Base-by-base conservation (phyloP, 2,888 invertebrate species). In the Drosophila rellima region DNA sequence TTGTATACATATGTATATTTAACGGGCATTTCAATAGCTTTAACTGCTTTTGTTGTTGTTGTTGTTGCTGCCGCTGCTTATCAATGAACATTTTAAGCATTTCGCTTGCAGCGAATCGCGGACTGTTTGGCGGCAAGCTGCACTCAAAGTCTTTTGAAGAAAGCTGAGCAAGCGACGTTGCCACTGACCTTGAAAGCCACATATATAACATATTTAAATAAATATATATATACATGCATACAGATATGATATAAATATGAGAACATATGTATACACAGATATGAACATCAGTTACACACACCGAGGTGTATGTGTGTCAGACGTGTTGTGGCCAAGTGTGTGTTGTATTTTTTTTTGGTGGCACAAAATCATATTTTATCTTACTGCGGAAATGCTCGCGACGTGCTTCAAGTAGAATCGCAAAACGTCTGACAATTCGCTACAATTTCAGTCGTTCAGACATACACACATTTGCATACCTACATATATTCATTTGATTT, bases 341-440 rank as follows among this genome's bases (percentile, higher is more conserved):
- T 71, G 55, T 67, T 70, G 64, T 55, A 35, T 60, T 66, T 66
- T 77, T 70, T 66, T 77, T 70, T 69, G 65, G 63, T 73, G 70
- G 61, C 65, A 71, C 51, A 62, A 79, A 72, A 79, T 85, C 74
- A 88, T 82, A 73, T 82, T 85, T 82, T 88, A 74, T 85, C 74
- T 71, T 70, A 88, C 89, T 90, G 57, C 85, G 90, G 85, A 86
- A 89, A 86, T 80, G 88, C 78, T 69, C 50, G 78, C 80, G 80
- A 86, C 90, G 85, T 86, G 85, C 88, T 70, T 68, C 54, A 63
- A 69, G 68, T 40, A 59, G 64, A 62, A 81, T 64, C 47, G 82
- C 68, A 39, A 71, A 68, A 26, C 56, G 63, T 67, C 83, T 74
- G 64, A 29, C 62, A 51, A 76, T 65, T 77, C 84, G 77, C 73